Conservation (phyloP, 2,113 vertebrate species). For the Grammatotria lemairii region DNA sequence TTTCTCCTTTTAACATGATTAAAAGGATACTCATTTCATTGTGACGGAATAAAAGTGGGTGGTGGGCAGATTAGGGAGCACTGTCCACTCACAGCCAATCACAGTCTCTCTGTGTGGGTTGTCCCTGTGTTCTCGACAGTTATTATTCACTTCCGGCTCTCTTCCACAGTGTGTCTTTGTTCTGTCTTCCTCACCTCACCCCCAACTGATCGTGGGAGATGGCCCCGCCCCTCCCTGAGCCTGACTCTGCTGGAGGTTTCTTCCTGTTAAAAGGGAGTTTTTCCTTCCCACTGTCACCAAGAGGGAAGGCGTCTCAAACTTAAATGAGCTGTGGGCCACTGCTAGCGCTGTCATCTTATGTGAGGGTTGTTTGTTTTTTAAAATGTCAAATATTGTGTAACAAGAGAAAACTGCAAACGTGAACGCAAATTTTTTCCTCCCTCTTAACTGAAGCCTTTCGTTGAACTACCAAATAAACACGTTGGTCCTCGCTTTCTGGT, state of each 20-base stretch:
- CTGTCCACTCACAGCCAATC: not conserved
- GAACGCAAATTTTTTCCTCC: not conserved
- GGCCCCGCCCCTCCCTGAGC: accelerated
- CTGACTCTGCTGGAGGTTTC: not conserved
- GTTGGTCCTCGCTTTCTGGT: not conserved
- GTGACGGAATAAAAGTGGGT: not conserved
- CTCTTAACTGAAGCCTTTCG: not conserved
- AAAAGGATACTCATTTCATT: not conserved
- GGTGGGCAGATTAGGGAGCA: not conserved
- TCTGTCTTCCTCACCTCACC: not conserved
- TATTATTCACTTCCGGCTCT: not conserved
- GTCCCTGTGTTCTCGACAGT: not conserved
- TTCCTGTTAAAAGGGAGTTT: not conserved
- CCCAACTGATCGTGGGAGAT: not conserved
- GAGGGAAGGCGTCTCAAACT: not conserved
- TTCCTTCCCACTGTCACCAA: not conserved
- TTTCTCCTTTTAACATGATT: not conserved
- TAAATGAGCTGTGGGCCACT: not conserved
- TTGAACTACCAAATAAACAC: not conserved
- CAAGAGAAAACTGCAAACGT: not conserved
- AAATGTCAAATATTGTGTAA: accelerated
- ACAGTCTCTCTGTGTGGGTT: not conserved
- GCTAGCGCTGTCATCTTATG: not conserved
- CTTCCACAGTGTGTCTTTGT: not conserved
- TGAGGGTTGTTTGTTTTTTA: not conserved